phyloP scores from a whole-genome alignment of 1,140 invertebrate species.

The Drosophila sproati region DNA sequence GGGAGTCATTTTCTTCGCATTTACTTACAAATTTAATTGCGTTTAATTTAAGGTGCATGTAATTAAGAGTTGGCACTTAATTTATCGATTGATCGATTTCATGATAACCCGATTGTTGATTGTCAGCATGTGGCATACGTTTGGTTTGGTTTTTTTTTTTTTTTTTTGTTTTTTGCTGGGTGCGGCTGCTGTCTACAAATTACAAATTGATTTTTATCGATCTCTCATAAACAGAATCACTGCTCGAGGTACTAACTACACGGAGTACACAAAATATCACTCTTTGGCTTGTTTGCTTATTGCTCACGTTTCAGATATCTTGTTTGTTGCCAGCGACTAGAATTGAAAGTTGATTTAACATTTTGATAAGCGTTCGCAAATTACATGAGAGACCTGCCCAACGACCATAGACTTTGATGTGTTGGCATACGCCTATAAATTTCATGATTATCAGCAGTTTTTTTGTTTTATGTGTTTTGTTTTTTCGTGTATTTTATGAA shows the following conservation, averaged over 20 bases:
- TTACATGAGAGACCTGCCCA: constrained; percentile 72
- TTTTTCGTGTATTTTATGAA: constrained; percentile 36
- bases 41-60: constrained; percentile 62
- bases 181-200: constrained; percentile 71
- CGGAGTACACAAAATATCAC: constrained; percentile 72
- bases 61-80: constrained; percentile 67
- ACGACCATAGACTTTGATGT: constrained; percentile 61
- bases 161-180: constrained; percentile 40
- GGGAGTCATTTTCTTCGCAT: constrained; percentile 53
- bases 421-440: constrained; percentile 79
- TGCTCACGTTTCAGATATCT: constrained; percentile 69
- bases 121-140: not conserved
- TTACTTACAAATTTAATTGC: constrained; percentile 59
- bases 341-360: constrained; percentile 81
- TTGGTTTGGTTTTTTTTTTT: not conserved
- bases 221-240: constrained; percentile 77
- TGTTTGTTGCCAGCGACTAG: constrained; percentile 29
- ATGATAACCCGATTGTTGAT: not conserved
- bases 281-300: constrained; percentile 62
- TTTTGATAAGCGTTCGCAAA: constrained; percentile 79
- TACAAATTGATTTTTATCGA: constrained; percentile 82
- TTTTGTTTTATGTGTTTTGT: constrained; percentile 1
- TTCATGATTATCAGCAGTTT: constrained; percentile 75
- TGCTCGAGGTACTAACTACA: constrained; percentile 12
- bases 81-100: constrained; percentile 60